Percentiles rank a stretch among this genome's conserved stretches.
Evolutionary conservation across 2,113 vertebrate species (phyloP).

Genomic region (Leuciscus idus): DNA sequence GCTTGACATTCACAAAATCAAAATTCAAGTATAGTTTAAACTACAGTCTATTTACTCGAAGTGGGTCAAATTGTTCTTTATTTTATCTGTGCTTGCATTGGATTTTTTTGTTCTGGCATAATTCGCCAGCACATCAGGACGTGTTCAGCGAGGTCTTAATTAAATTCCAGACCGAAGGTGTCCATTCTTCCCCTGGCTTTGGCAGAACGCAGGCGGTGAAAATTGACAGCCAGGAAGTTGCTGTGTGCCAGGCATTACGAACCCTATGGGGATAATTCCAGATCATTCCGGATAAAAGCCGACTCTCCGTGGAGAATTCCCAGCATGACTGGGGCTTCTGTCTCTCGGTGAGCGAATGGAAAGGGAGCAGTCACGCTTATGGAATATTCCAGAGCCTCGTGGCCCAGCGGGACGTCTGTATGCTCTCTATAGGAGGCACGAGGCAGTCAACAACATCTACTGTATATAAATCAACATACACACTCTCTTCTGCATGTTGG

Average conservation of each 20-base stretch:
- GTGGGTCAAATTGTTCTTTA: slow-evolving; percentile 25
- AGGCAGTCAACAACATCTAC: not conserved
- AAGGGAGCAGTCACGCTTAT: slow-evolving; percentile 26
- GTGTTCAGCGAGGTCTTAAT: slow-evolving; percentile 51
- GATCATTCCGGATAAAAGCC: slow-evolving; percentile 45
- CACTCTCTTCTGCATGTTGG: not conserved
- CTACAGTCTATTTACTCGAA: not conserved
- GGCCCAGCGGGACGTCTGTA: not conserved
- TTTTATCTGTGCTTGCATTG: not conserved
- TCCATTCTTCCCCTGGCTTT: not conserved
- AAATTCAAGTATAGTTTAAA: not conserved
- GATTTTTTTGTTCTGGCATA: not conserved
- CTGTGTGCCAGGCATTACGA: not conserved
- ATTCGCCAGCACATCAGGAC: not conserved
- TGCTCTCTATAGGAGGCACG: slow-evolving; percentile 30
- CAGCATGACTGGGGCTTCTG: slow-evolving; percentile 28
- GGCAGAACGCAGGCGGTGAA: not conserved
- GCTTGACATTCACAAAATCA: not conserved
- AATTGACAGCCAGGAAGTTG: slow-evolving; percentile 9
- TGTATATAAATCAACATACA: slow-evolving; percentile 29
- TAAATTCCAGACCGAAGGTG: slow-evolving; percentile 47
- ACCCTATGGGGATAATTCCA: slow-evolving; percentile 44
- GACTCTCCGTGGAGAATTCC: slow-evolving; percentile 26
- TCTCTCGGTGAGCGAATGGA: slow-evolving; percentile 19
- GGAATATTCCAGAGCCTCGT: slow-evolving; percentile 14